These are phyloP conservation scores for Megaptera novaeangliae DNA, from an alignment of 2,113 vertebrate species.

Conservation along the genomic window DNA sequence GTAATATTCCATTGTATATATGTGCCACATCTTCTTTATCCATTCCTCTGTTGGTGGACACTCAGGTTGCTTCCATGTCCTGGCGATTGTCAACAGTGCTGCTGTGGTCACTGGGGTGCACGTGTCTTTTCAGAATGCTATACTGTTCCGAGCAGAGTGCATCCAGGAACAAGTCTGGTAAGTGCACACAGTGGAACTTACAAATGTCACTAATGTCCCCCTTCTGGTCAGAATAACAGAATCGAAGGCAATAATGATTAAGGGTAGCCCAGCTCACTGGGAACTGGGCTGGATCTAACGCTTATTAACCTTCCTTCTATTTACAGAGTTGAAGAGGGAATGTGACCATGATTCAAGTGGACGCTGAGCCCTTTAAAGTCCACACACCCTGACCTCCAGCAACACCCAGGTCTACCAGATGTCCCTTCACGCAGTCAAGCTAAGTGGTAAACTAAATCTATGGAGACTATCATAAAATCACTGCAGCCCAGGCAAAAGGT, in stretches of 20 bases:
- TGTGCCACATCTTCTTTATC: background rate
- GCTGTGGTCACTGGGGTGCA: background rate
- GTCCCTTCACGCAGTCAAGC: background rate
- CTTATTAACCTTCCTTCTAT: background rate
- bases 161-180: rapidly evolving
- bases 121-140: background rate
- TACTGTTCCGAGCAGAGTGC: rapidly evolving
- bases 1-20: background rate
- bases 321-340: background rate
- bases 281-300: background rate
- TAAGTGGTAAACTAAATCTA: background rate
- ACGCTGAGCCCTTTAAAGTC: background rate
- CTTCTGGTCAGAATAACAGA: background rate
- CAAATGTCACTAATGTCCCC: background rate
- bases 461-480: background rate
- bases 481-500: background rate
- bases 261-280: background rate
- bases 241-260: background rate
- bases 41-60: background rate
- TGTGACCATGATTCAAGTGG: background rate
- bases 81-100: background rate
- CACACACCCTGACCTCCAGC: background rate
- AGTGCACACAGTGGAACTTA: background rate
- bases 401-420: background rate
- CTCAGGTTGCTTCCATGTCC: background rate